Base-by-base conservation (phyloP, 92 coral and sea anemone genomes). In the Palythoa grandiflora region DNA sequence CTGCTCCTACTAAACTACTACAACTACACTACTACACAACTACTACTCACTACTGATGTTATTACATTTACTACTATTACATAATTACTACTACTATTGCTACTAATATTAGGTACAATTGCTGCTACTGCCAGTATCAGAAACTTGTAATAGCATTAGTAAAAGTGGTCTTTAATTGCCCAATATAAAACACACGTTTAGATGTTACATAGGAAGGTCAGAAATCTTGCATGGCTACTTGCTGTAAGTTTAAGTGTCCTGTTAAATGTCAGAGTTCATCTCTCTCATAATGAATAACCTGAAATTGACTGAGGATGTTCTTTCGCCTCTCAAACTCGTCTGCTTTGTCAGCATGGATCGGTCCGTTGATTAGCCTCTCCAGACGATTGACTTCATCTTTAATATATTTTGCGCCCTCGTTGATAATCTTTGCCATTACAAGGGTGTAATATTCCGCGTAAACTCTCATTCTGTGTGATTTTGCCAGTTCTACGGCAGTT, bases 311-410 rank as follows among this genome's bases (percentile, higher is more conserved):
- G 54, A 97, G 91, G 75, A 97, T 93, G 70, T 97, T 97, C 92
- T 89, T 95, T 10, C 96, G 94, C 78, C 90, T 95, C 79, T 92
- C 97, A 36, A 97, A 88, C 86, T 95, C 99, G 83, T 97, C 99
- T 4, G 93, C 94, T 76, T 97, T 97, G 84, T 92, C 90, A 10
- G 98, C 95, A 79, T 95, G 98, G n/a, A 97, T 55, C 19, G 96
- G 95, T n/a, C 96, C 99, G 16, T 89, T 95, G 83, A 94, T 92
- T n/a, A 97, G 83, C 19, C 98, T 95, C 85, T 97, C 99, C 21
- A 97, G 78, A 48, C 99, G 93, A 70, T 94, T 94, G 48, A 97
- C 84, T 83, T 97, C 99, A 51, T 77, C 92, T 11, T 51, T 83
- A 6, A 97, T 53, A 71, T 89, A 93, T 47, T 80, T 92, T 11